phyloP scores from a whole-genome alignment of 2,888 invertebrate genomes.

The Plagiodera versicolora region DNA sequence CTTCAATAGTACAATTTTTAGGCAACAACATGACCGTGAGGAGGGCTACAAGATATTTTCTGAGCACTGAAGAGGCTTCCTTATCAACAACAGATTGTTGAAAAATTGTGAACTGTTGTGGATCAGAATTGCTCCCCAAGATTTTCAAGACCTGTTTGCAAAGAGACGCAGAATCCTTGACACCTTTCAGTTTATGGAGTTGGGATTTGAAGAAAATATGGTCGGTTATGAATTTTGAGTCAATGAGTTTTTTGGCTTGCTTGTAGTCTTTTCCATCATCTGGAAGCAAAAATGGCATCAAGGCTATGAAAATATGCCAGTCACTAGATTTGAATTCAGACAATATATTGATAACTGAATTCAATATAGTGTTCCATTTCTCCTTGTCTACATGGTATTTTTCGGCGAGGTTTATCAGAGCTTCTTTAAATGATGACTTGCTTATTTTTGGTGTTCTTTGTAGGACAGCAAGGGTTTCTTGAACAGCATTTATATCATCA shows the following conservation, averaged over 20 bases:
- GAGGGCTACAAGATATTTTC: constrained; percentile 51
- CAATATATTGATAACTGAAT: constrained; percentile 36
- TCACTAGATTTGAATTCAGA: constrained; percentile 51
- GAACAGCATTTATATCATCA: constrained; percentile 65
- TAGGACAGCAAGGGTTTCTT: constrained; percentile 57
- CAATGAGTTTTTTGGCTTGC: constrained; percentile 54
- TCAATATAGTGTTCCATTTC: constrained; percentile 53
- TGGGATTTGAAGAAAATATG: constrained; percentile 40
- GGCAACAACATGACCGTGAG: constrained; percentile 56
- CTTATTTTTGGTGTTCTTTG: constrained; percentile 33
- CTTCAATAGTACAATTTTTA: constrained; percentile 50
- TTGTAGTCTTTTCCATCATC: constrained; percentile 51
- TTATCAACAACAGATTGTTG: constrained; percentile 30
- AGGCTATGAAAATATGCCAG: constrained; percentile 60
- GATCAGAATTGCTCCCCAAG: constrained; percentile 29
- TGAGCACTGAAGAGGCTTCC: constrained; percentile 32
- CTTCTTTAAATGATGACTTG: constrained; percentile 51
- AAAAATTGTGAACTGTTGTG: constrained; percentile 27
- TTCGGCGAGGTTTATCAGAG: constrained; percentile 58
- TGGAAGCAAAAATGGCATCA: constrained; percentile 68
- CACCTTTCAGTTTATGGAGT: constrained; percentile 17
- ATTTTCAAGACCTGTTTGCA: constrained; percentile 30
- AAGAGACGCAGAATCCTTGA: constrained; percentile 29
- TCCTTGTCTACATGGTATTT: constrained; percentile 49
- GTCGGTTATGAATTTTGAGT: constrained; percentile 54